phyloP scores from a whole-genome alignment of 2,797 vertebrate species.

The Pagetopsis macropterus region DNA sequence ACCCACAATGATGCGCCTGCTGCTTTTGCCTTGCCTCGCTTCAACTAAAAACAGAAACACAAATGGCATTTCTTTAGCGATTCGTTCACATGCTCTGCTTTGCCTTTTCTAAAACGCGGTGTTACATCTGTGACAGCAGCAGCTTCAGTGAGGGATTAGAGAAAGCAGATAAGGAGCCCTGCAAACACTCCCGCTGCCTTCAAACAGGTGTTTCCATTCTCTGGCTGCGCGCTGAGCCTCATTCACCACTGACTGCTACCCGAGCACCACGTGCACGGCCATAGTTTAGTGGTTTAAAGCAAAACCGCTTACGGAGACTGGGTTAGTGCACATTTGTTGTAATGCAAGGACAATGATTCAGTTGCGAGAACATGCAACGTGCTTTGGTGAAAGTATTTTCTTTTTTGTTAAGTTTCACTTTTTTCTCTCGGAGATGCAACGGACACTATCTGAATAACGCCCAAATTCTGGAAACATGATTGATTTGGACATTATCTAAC shows the following conservation, averaged over 20 bases:
- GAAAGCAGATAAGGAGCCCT: slow-evolving; percentile 22
- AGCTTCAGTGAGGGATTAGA: slow-evolving; percentile 25
- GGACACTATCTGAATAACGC: slow-evolving; percentile 49
- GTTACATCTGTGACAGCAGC: slow-evolving; percentile 19
- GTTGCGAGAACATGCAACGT: slow-evolving; percentile 50
- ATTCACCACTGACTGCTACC: slow-evolving; percentile 30
- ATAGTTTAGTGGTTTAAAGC: slow-evolving; percentile 48
- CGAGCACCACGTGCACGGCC: slow-evolving; percentile 51
- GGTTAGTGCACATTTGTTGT: slow-evolving; percentile 36
- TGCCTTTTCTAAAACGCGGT: slow-evolving; percentile 18
- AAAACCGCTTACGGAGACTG: slow-evolving; percentile 20
- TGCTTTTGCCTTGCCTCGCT: slow-evolving; percentile 19
- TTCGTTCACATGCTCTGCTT: slow-evolving; percentile 11
- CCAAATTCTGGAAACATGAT: slow-evolving; percentile 30
- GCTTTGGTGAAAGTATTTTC: slow-evolving; percentile 41
- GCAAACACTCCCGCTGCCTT: slow-evolving; percentile 40
- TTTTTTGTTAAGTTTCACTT: slow-evolving; percentile 50
- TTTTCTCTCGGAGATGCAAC: slow-evolving; percentile 46
- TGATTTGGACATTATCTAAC: slow-evolving; percentile 56
- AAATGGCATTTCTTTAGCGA: slow-evolving; percentile 29
- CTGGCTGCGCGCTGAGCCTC: slow-evolving; percentile 53
- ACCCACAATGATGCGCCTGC: slow-evolving; percentile 53
- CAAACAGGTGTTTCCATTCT: slow-evolving; percentile 81
- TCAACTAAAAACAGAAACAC: slow-evolving; percentile 34
- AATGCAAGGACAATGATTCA: slow-evolving; percentile 58